These are phyloP conservation scores for Morpho deidamia DNA, from an alignment of 2,888 invertebrate species.

Conservation along the genomic window DNA sequence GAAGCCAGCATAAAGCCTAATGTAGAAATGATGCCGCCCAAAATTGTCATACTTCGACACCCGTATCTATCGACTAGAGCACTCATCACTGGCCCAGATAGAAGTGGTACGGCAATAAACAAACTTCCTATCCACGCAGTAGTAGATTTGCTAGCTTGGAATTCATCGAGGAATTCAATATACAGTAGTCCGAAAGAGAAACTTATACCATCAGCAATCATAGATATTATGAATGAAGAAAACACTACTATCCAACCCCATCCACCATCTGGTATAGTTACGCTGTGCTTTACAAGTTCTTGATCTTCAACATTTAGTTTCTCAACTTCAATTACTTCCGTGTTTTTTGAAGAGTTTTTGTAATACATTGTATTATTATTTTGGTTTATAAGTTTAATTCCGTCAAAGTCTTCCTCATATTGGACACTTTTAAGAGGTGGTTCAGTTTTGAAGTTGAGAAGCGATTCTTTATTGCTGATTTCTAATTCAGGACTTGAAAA, in stretches of 20 bases:
- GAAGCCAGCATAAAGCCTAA: slow-evolving; percentile 88
- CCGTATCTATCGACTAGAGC: slow-evolving; percentile 92
- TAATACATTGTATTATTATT: slow-evolving; percentile 25
- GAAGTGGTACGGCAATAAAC: slow-evolving; percentile 92
- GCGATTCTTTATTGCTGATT: slow-evolving; percentile 40
- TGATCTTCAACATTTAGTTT: slow-evolving; percentile 30
- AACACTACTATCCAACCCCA: slow-evolving; percentile 95
- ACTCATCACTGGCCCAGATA: slow-evolving; percentile 90
- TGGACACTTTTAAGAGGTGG: slow-evolving; percentile 23
- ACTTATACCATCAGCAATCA: slow-evolving; percentile 95
- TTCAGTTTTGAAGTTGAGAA: slow-evolving; percentile 15
- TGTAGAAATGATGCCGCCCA: slow-evolving; percentile 85
- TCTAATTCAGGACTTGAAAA: slow-evolving; percentile 64
- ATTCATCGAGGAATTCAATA: slow-evolving; percentile 89
- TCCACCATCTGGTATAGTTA: slow-evolving; percentile 87
- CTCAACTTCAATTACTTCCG: slow-evolving; percentile 38
- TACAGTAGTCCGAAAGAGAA: slow-evolving; percentile 95
- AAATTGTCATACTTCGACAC: slow-evolving; percentile 86
- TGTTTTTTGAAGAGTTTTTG: slow-evolving; percentile 25
- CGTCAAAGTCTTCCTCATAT: slow-evolving; percentile 22
- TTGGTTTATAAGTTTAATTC: slow-evolving; percentile 28
- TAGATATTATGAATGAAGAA: slow-evolving; percentile 90
- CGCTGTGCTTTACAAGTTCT: slow-evolving; percentile 35
- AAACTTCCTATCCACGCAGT: slow-evolving; percentile 95
- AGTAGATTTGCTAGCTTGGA: slow-evolving; percentile 87